Conservation (phyloP, 92 coral and sea anemone genomes). For the Porites rus region DNA sequence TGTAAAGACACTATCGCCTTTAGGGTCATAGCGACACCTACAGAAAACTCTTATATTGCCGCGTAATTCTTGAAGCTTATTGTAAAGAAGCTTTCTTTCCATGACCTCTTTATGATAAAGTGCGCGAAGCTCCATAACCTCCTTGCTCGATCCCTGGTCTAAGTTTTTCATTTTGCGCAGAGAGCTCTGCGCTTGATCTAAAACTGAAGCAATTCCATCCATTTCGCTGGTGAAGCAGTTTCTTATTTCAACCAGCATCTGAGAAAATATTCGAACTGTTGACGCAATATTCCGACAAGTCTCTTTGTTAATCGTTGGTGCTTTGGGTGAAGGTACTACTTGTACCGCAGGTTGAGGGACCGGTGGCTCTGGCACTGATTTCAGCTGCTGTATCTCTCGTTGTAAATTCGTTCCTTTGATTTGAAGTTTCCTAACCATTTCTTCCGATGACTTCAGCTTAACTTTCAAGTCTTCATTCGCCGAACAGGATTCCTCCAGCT, state of each 20-base stretch:
- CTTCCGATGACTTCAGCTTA: conserved; percentile 62
- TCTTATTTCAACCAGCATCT: conserved; percentile 33
- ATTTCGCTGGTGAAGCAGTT: conserved; percentile 35
- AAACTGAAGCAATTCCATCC: conserved; percentile 24
- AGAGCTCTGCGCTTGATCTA: conserved; percentile 35
- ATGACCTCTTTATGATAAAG: conserved; percentile 84
- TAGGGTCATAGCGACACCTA: conserved; percentile 77
- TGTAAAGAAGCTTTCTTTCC: conserved; percentile 82
- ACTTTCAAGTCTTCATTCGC: conserved; percentile 50
- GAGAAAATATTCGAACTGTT: conserved; percentile 22
- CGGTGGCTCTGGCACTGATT: conserved; percentile 12
- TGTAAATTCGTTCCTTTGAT: conserved; percentile 50
- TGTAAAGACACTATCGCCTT: conserved; percentile 55
- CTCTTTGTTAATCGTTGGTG: conserved; percentile 5
- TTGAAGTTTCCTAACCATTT: conserved; percentile 61
- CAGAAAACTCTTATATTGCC: conserved; percentile 92
- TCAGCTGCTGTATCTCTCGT: conserved; percentile 65
- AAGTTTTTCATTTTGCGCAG: conserved; percentile 18
- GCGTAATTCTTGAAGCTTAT: conserved; percentile 81
- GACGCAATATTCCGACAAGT: conserved; percentile 18
- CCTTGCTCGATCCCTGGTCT: conserved; percentile 36
- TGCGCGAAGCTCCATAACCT: conserved; percentile 67
- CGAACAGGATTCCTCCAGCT: conserved; percentile 45
- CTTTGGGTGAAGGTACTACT: conserved; percentile 1
- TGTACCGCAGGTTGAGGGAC: neutral